Base-by-base conservation (phyloP, 2,113 vertebrate genomes). In the Myotis brandtii region DNA sequence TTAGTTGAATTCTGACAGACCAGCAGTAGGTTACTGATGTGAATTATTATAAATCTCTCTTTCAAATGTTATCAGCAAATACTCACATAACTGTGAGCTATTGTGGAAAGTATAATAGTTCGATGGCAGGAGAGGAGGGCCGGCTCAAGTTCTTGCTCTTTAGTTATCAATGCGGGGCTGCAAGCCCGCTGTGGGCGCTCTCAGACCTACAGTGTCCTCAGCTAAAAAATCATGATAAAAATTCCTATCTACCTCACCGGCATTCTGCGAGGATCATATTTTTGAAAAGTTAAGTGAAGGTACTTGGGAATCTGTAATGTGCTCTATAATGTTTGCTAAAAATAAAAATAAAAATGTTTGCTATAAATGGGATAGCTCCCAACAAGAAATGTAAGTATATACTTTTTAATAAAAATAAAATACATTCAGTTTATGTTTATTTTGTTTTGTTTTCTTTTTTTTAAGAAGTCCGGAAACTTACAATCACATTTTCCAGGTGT, bases 21-120 rank as follows among this genome's bases (percentile, higher is more conserved):
- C 32, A 73, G 37, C 88, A 77, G 37, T 64, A 90, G 40, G 66
- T 72, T 82, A 43, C 20, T 43, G 66, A 82, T 56, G 88, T 72
- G 72, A 90, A 93, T 67, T 81, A 21, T 30, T 92, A 40, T 90
- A 90, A 94, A 92, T 82, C 9, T 40, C 43, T 85, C 11, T 91
- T 94, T 77, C 56, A 93, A 89, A 72, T 93, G 62, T 92, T 89
- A 84, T 86, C 86, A 62, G 70, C 11, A 94, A 95, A 88, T 10
- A 81, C 3, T 94, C 40, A 90, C 56, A 40, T 32, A 93, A 81
- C 66, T 67, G 56, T 67, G 46, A 77, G 54, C 21, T 37, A 27
- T 73, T 81, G 54, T 73, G 17, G 34, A 56, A 94, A 87, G 48
- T 46, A 37, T 30, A 89, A 83, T 76, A 91, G n/a, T 20, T 14